These are phyloP conservation scores for Muscina levida DNA, from an alignment of 2,888 invertebrate species.

Conservation along the genomic window DNA sequence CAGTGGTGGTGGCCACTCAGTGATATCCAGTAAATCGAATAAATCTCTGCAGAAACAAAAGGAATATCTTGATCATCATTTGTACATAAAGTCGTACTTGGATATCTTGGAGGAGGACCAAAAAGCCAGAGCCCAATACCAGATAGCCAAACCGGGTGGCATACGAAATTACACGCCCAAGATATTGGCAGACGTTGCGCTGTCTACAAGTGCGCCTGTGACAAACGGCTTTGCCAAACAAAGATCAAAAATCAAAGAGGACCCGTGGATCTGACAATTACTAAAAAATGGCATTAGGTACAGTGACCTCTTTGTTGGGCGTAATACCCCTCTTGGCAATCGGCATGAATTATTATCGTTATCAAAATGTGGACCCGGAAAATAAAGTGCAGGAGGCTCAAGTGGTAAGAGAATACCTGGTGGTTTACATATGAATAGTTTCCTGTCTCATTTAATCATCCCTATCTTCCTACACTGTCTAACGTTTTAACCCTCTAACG, in stretches of 20 bases:
- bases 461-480: no score
- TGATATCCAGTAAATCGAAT: conserved; percentile 77
- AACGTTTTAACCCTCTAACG: no score
- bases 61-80: conserved; percentile 81
- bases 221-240: conserved; percentile 52
- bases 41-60: conserved; percentile 78
- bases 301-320: conserved; percentile 85
- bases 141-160: conserved; percentile 82
- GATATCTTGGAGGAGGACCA: conserved; percentile 81
- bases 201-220: conserved; percentile 73
- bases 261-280: conserved; percentile 84
- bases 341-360: conserved; percentile 89
- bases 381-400: conserved; percentile 86
- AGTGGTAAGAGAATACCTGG: conserved; percentile 85
- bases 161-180: conserved; percentile 88
- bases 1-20: conserved; percentile 76
- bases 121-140: conserved; percentile 79
- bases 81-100: conserved; percentile 82
- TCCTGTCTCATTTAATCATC: no score
- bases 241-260: conserved; percentile 77
- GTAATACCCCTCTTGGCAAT: conserved; percentile 90
- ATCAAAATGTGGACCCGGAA: conserved; percentile 91
- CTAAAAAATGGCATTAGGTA: conserved; percentile 82
- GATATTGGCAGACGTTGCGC: conserved; percentile 80
- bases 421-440: neutral